A percentile compares a stretch with the other conserved stretches of the same genome.
Evolutionary conservation across 2,797 vertebrate species (phyloP).

Genomic region (Neopelma chrysocephalum): DNA sequence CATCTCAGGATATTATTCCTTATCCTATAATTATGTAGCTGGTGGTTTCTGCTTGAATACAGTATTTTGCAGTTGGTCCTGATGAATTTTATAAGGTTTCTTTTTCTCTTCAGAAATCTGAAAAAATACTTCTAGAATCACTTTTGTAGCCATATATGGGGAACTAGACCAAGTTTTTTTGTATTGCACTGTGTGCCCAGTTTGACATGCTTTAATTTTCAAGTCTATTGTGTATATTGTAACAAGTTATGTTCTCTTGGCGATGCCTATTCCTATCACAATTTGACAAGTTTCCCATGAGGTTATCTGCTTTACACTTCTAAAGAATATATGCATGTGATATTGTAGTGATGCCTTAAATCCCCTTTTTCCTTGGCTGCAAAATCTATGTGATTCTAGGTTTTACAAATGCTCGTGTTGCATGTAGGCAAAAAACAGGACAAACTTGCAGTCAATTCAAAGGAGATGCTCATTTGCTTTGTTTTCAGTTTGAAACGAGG

Average conservation of each 20-base stretch:
- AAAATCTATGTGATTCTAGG: neutral
- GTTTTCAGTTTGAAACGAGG: neutral
- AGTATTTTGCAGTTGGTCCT: neutral
- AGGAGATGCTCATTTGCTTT: neutral
- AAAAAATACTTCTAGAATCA: neutral
- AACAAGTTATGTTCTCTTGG: neutral
- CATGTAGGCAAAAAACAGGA: neutral
- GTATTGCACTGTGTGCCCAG: accelerated
- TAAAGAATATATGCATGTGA: neutral
- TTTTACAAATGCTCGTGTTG: neutral
- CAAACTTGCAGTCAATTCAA: neutral
- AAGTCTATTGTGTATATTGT: neutral
- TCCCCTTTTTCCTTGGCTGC: neutral
- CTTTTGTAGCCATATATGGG: neutral
- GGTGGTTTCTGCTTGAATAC: neutral
- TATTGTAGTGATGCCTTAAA: neutral
- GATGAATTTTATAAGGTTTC: neutral
- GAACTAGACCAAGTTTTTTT: neutral
- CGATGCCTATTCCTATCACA: neutral
- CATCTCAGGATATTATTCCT: neutral
- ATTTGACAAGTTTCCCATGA: neutral
- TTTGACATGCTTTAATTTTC: neutral
- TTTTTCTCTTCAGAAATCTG: neutral
- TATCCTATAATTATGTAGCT: neutral
- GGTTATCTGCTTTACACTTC: neutral